phyloP scores from a whole-genome alignment of 2,113 vertebrate species.

The Scytalopus superciliaris region DNA sequence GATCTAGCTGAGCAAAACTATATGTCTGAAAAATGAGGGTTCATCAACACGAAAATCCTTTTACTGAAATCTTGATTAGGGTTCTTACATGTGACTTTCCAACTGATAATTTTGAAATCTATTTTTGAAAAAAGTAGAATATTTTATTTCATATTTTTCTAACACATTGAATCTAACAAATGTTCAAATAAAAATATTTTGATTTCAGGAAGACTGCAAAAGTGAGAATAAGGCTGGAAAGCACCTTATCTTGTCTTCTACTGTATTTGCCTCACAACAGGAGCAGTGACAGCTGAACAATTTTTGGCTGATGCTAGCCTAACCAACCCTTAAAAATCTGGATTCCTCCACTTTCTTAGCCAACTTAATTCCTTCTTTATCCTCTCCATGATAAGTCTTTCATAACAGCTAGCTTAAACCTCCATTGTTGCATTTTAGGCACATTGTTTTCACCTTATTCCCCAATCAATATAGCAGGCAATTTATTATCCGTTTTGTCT shows the following conservation, averaged over 20 bases:
- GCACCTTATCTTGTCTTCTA: not conserved
- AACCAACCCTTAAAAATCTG: not conserved
- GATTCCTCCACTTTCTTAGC: not conserved
- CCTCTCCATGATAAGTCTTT: not conserved
- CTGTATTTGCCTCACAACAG: not conserved
- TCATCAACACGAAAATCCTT: not conserved
- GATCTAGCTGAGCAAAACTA: not conserved
- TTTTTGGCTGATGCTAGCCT: not conserved
- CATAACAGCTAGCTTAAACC: not conserved
- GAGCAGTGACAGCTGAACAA: not conserved
- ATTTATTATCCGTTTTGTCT: not conserved
- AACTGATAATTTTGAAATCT: not conserved
- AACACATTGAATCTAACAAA: not conserved
- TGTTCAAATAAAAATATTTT: not conserved
- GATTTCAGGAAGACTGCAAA: not conserved
- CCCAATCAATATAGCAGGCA: not conserved
- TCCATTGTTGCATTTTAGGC: not conserved
- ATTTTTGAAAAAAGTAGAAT: not conserved
- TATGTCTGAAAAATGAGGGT: slow-evolving; percentile 2
- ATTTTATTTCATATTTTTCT: not conserved
- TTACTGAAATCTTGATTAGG: not conserved
- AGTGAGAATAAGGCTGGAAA: not conserved
- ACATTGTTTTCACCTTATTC: not conserved
- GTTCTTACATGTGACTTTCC: not conserved
- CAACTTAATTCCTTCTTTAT: not conserved